These are phyloP conservation scores for Elachura formosa DNA, from an alignment of 2,113 vertebrate species.

Conservation along the genomic window DNA sequence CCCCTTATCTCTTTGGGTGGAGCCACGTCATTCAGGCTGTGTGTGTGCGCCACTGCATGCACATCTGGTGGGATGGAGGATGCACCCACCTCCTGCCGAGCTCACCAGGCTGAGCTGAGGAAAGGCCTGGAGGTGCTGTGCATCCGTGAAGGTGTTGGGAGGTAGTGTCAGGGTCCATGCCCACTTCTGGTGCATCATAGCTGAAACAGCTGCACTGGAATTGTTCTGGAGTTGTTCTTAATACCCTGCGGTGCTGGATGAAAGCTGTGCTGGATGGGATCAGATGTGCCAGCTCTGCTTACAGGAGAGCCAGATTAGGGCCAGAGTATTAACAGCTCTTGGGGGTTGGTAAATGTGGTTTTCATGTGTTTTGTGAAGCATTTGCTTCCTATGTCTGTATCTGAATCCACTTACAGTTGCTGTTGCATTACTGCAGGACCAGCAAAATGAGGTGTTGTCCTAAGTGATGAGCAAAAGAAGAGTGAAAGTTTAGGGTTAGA, in stretches of 20 bases:
- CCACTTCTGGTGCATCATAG: not conserved
- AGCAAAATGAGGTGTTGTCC: not conserved
- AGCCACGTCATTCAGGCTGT: not conserved
- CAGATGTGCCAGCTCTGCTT: not conserved
- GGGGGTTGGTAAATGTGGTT: not conserved
- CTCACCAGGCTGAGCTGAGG: not conserved
- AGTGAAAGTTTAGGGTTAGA: not conserved
- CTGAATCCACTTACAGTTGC: not conserved
- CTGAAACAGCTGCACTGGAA: not conserved
- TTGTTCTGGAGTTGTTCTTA: fast-evolving
- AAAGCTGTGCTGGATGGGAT: too few relatives aligned
- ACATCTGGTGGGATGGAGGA: not conserved
- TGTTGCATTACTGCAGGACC: not conserved
- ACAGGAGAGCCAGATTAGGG: not conserved
- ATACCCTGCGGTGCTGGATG: fast-evolving
- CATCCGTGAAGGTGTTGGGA: fast-evolving
- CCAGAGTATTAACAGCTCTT: not conserved
- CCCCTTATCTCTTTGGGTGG: not conserved
- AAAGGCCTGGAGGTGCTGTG: not conserved
- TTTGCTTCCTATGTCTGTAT: not conserved
- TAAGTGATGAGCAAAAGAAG: not conserved
- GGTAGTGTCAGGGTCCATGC: not conserved
- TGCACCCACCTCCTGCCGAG: not conserved
- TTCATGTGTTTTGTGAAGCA: not conserved
- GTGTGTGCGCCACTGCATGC: fast-evolving